Evolutionary conservation across 2,888 invertebrate genomes (phyloP), one percentile per base, ranked within the genome.

Genomic region (Blera fallax): DNA sequence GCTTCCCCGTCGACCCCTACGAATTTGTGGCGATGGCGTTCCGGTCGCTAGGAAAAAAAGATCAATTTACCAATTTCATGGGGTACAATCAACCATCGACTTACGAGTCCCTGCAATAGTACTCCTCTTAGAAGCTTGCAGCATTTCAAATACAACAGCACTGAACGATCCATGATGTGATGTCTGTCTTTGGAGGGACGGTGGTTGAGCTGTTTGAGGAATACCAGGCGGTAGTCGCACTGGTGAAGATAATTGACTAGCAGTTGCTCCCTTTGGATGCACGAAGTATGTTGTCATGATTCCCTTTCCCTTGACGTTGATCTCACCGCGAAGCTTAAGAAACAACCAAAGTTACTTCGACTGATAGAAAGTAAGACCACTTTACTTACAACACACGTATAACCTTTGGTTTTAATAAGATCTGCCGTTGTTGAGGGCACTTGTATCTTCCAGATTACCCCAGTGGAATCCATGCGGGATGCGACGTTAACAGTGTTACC

Each of bases 401-500:
- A 92, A 16, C 92, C 92, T 24, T 90, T 91, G 0, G 87, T 83
- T 81, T 89, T 89, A n/a, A 92, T 90, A 89, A 96, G 95, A 92
- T 95, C 94, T n/a, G 96, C 97, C 11, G 97, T 96, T 79, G 95
- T 95, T 88, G 95, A 95, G 14, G 97, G 96, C 82, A 98, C 98
- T 93, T 99, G 98, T 88, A 99, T 97, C 83, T 95, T 94, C 89
- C 96, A 97, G 93, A 96, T 95, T 45, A 95, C 94, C 0, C 98
- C 98, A 0, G 97, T 98, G 37, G 96, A 96, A 92, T 99, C 98
- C 98, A 98, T 99, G 40, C 98, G 94, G n/a, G 98, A 97, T 2
- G 98, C 98, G 88, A 98, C 97, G 92, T 99, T 99, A 0, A 98
- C 98, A 0, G 98, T 98, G 92, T 98, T 97, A 0, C 98, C 98